Evolutionary conservation across 2,888 invertebrate species (phyloP).

Genomic region (Steromphala cineraria): DNA sequence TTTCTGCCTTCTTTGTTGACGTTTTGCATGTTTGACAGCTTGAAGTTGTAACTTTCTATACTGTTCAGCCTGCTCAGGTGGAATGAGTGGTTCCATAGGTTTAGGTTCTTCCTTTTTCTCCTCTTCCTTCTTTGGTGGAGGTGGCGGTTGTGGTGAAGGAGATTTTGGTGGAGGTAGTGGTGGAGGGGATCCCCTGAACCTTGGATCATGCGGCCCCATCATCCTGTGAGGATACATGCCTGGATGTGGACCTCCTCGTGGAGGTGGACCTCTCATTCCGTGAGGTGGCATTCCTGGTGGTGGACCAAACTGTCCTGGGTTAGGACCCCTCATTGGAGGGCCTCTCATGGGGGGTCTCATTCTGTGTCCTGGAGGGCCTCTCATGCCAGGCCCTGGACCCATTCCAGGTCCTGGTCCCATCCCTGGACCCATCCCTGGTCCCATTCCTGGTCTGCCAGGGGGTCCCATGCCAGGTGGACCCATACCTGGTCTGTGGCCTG

Average conservation of each 20-base stretch:
- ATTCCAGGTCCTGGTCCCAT: background rate
- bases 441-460: conserved; percentile 39
- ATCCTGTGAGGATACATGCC: conserved; percentile 18
- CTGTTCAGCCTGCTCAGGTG: conserved; percentile 71
- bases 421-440: conserved; percentile 26
- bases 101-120: conserved; percentile 48
- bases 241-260: conserved; percentile 31
- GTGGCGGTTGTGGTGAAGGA: conserved; percentile 66
- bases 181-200: conserved; percentile 42
- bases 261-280: conserved; percentile 27
- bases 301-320: conserved; percentile 15
- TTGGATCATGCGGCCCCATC: background rate
- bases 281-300: conserved; percentile 32
- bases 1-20: conserved; percentile 83
- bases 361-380: conserved; percentile 31
- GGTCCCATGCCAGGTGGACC: conserved; percentile 45
- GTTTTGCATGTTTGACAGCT: conserved; percentile 86
- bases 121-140: conserved; percentile 61
- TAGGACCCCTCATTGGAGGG: conserved; percentile 12
- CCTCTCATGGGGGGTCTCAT: conserved; percentile 42
- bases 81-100: conserved; percentile 57
- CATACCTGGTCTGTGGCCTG: conserved; percentile 15
- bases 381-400: conserved; percentile 32
- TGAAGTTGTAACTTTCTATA: conserved; percentile 78
- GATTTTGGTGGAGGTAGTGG: conserved; percentile 67